Evolutionary conservation across 2,113 vertebrate genomes (phyloP), one percentile per base, ranked within the genome.

Genomic region (Zingel zingel): DNA sequence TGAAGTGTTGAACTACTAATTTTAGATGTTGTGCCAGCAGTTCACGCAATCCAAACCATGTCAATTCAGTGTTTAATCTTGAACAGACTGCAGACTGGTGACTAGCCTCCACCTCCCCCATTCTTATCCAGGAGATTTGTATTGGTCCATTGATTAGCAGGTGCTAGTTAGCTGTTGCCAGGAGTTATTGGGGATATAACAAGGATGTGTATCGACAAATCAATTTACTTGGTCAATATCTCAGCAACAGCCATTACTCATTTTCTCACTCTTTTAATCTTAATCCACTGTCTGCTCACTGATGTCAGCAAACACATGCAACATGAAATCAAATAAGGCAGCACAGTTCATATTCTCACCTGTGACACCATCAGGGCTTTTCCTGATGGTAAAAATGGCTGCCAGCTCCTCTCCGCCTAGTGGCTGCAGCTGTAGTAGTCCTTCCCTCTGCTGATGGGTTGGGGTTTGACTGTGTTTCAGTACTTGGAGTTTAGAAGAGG

Each of bases 401-500:
- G 97, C 96, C 70, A 99, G 91, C 77, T 99, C 98, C 68, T 99
- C 98, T 70, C 98, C 98, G 4, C 91, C 95, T 79, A 99, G 96
- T 85, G 96, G 96, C 94, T 99, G 97, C 58, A 99, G 95, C 91
- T 98, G 97, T 12, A 97, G 96, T 3, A 99, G 95, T 90, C 97
- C 98, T 92, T 99, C 98, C 3, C 97, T 97, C 51, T 97, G 97
- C 93, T 99, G 98, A 91, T 99, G 98, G 75, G 97, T 98, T 92
- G 97, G 96, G 89, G 97, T 98, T 89, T 98, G 97, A 89, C 97
- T 97, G 33, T 99, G 98, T 95, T 99, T 98, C 83, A 99, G 95
- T n/a, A 99, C 97, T 95, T 99, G 97, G 74, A 99, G 95, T 94
- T 98, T 99, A 95, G 98, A 98, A 91, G 96, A 98, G 92, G 97